A percentile compares a stretch with the other conserved stretches of the same genome.
phyloP scores from a whole-genome alignment of 2,113 vertebrate genomes.

The Apodemus sylvaticus region DNA sequence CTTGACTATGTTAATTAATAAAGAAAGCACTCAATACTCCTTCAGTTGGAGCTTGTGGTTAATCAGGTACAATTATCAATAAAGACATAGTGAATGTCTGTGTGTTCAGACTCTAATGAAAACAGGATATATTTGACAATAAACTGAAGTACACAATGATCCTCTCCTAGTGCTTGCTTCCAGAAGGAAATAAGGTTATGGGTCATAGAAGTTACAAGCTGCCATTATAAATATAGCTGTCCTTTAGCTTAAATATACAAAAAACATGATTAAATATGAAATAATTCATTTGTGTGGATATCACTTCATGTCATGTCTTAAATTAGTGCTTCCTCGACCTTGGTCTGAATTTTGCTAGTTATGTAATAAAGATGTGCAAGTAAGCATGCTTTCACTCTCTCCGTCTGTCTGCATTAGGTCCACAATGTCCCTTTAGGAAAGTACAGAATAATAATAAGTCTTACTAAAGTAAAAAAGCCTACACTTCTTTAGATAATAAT shows the following conservation, averaged over 20 bases:
- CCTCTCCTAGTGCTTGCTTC: constrained; percentile 66
- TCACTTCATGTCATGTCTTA: constrained; percentile 73
- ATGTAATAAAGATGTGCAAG: background rate
- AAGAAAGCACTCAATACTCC: constrained; percentile 78
- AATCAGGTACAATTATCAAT: constrained; percentile 84
- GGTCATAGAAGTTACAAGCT: constrained; percentile 52
- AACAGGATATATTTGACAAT: constrained; percentile 75
- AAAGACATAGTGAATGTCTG: constrained; percentile 73
- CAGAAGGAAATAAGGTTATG: constrained; percentile 67
- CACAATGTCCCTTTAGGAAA: constrained; percentile 26
- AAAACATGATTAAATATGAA: constrained; percentile 72
- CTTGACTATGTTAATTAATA: constrained; percentile 86
- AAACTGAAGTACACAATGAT: constrained; percentile 65
- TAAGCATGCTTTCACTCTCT: background rate
- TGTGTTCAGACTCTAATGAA: constrained; percentile 78
- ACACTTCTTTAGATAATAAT: background rate
- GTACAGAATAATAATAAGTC: background rate
- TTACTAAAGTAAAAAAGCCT: constrained; percentile 34
- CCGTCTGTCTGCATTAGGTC: background rate
- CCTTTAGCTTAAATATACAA: constrained; percentile 75
- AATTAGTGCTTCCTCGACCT: constrained; percentile 59
- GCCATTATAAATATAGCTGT: constrained; percentile 60
- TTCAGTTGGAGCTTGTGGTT: constrained; percentile 82
- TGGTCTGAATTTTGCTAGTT: constrained; percentile 44
- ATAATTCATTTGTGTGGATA: constrained; percentile 70